Evolutionary conservation across 1,140 invertebrate genomes (phyloP), one percentile per base, ranked within the genome.

Genomic region (Aphelenchoides fujianensis): DNA sequence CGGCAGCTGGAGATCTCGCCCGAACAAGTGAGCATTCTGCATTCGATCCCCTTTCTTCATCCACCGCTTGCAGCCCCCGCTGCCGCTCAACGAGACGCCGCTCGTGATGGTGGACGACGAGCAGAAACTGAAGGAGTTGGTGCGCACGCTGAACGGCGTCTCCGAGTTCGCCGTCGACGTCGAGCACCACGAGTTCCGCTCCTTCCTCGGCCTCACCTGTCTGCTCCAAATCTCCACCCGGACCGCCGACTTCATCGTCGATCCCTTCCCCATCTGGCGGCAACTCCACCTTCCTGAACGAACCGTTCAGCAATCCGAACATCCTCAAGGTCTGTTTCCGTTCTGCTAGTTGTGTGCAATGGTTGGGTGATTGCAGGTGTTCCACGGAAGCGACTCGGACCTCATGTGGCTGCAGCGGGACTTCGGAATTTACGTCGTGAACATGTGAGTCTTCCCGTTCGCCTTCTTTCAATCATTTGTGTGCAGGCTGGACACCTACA

Each of bases 401-500:
- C 89, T 98, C 35, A 85, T 90, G 27, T 98, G 96, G 96, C 86
- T 99, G 27, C 96, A 98, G 84, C 88, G 92, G 55, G 96, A 99
- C 87, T 90, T 98, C 68, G 92, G 92, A 0, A 76, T 98, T 0
- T 98, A 98, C 82, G 85, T 98, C 19, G 94, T 98, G 0, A 96
- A 97, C 79, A 90, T 98, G 90, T n/a, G n/a, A n/a, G n/a, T n/a
- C n/a, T n/a, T n/a, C n/a, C n/a, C n/a, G n/a, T n/a, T n/a, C n/a
- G n/a, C n/a, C n/a, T n/a, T n/a, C n/a, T n/a, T n/a, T n/a, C n/a
- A n/a, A n/a, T n/a, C n/a, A n/a, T n/a, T n/a, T n/a, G n/a, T n/a
- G n/a, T n/a, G n/a, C n/a, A n/a, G n/a, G n/a, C 97, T 98, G 85
- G 96, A 99, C 84, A 98, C 95, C 0, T 89, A 93, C 84, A 89